Base-by-base conservation (phyloP, 2,888 invertebrate species). In the Drosophila sordidula region DNA sequence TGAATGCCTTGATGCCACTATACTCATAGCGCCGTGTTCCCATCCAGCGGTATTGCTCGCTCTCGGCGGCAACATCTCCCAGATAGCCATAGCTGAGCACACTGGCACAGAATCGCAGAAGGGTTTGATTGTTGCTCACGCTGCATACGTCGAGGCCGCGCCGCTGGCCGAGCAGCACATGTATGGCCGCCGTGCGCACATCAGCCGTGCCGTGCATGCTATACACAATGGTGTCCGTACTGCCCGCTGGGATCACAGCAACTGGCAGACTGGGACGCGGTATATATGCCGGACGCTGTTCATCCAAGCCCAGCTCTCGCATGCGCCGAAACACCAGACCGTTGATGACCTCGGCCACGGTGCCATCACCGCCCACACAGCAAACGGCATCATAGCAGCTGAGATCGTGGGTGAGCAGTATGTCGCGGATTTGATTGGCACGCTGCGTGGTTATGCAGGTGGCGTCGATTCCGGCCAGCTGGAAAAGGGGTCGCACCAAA, bases 321-420 rank as follows among this genome's bases (percentile, higher is more conserved):
- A 92, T 91, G 1, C 89, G 83, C n/a, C 96, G 95, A 93, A 93
- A 63, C 93, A 93, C 67, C 3, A 96, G 91, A 0, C 97, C 96
- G 90, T 96, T 96, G 74, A 95, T 94, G 29, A 97, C 93, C 92
- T 97, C 97, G 6, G 96, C 95, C 80, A 97, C 95, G 44, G 97
- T 96, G 0, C 97, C 97, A 91, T 98, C 97, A 0, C 97, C 97
- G 0, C 97, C 97, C 8, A 97, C 95, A 91, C 96, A 96, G 16
- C 96, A 95, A 18, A 97, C 93, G 0, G 95, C 96, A 92, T 95
- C 94, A 76, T 93, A 94, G 75, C 92, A 92, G 70, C 95, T 94
- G 67, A 95, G 90, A 85, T 94, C 93, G 61, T 93, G 93, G 59
- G 92, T 93, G 50, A 96, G 91, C 3, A 92, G 77, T 22, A 94